Conservation (phyloP, 2,113 vertebrate genomes). For the Tragelaphus imberbis region DNA sequence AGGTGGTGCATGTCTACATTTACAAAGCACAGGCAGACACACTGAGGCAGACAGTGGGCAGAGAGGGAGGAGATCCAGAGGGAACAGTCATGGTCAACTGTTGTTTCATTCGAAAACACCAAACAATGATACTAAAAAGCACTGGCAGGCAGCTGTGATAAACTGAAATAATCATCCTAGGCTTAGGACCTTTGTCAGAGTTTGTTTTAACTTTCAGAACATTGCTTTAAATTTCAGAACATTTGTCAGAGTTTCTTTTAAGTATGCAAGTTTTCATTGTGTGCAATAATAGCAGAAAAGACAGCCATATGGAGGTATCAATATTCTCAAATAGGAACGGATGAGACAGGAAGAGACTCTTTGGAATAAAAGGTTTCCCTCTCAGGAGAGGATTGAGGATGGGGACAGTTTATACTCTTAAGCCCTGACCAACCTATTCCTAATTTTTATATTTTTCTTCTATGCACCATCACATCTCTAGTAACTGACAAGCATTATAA, state of each 20-base stretch:
- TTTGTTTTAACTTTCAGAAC: background rate
- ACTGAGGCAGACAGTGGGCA: background rate
- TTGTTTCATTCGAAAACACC: background rate
- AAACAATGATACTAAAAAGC: background rate
- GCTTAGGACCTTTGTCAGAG: background rate
- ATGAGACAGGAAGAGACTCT: background rate
- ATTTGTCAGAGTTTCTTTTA: background rate
- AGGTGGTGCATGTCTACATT: background rate
- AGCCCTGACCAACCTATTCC: background rate
- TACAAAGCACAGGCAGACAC: background rate
- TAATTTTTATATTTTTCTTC: background rate
- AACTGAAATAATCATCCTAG: conserved; percentile 15
- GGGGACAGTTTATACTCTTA: background rate
- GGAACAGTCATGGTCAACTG: background rate
- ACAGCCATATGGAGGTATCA: background rate
- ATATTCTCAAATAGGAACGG: background rate
- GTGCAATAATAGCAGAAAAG: background rate
- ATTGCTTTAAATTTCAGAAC: background rate
- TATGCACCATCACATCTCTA: background rate
- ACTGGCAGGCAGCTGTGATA: background rate
- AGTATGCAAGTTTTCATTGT: background rate
- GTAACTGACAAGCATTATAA: background rate
- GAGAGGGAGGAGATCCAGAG: background rate
- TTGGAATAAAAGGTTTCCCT: background rate
- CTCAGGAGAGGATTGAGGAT: background rate